Evolutionary conservation across 2,888 invertebrate genomes (phyloP).

Genomic region (Zele albiditarsus): DNA sequence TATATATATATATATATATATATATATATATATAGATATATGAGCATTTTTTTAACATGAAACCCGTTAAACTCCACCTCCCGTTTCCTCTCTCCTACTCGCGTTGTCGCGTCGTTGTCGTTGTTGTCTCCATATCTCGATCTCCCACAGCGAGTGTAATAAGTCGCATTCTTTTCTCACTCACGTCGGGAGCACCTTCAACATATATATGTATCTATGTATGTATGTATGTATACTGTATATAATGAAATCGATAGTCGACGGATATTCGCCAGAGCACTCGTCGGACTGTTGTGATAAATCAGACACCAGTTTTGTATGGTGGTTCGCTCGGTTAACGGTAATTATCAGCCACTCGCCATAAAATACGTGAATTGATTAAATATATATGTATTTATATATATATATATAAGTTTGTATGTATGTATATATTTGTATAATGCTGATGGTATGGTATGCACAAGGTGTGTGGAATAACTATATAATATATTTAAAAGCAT

Average conservation of each 20-base stretch:
- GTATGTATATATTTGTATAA: background rate
- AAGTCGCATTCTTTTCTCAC: constrained; percentile 27
- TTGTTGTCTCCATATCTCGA: constrained; percentile 20
- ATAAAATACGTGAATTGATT: constrained; percentile 62
- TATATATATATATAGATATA: background rate
- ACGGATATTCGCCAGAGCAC: constrained; percentile 20
- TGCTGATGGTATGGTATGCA: background rate
- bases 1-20: background rate
- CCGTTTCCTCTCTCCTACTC: background rate
- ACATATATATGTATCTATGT: background rate
- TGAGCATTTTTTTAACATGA: background rate
- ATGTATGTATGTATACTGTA: background rate
- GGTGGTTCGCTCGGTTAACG: constrained; percentile 46
- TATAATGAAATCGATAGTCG: constrained; percentile 24
- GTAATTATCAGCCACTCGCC: constrained; percentile 52
- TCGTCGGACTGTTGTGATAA: constrained; percentile 16
- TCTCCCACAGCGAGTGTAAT: constrained; percentile 24
- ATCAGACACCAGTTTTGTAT: constrained; percentile 13
- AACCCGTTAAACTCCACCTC: background rate
- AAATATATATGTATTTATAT: constrained; percentile 51
- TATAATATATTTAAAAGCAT: background rate
- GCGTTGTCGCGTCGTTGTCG: background rate
- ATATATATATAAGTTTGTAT: background rate
- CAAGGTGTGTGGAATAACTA: constrained; percentile 4
- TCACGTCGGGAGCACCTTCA: background rate